Conservation (phyloP, 2,888 invertebrate genomes). For the Temnothorax unifasciatus region DNA sequence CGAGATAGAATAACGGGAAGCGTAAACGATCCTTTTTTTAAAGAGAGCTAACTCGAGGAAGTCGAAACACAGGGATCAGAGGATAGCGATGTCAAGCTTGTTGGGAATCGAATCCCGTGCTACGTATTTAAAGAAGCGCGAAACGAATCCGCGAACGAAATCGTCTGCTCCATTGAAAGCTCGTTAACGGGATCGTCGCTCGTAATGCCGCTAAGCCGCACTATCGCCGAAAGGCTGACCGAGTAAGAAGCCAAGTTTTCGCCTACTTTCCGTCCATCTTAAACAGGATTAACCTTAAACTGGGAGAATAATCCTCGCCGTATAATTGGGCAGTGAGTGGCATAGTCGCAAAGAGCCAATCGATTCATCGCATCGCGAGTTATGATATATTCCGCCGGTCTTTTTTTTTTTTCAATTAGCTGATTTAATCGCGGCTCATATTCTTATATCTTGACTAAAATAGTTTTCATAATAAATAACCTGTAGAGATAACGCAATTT, state of each 20-base stretch:
- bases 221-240: constrained; percentile 78
- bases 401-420: constrained; percentile 28
- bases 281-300: constrained; percentile 82
- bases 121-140: constrained; percentile 51
- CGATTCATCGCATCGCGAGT: constrained; percentile 55
- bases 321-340: constrained; percentile 68
- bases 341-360: constrained; percentile 51
- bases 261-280: constrained; percentile 80
- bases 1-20: background rate
- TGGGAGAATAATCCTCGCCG: constrained; percentile 79
- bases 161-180: constrained; percentile 76
- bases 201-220: constrained; percentile 80
- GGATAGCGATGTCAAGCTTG: constrained; percentile 2
- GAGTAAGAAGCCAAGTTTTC: constrained; percentile 81
- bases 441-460: background rate
- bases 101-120: constrained; percentile 30
- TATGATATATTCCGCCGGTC: constrained; percentile 12
- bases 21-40: background rate
- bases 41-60: background rate
- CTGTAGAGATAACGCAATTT: background rate
- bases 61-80: background rate
- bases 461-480: constrained; percentile 13
- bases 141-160: constrained; percentile 58
- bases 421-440: background rate
- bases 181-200: constrained; percentile 80